Percentiles rank a stretch among this genome's conserved stretches.
Evolutionary conservation across 2,113 vertebrate species (phyloP).

Genomic region (Neodontobutis hainanensis): DNA sequence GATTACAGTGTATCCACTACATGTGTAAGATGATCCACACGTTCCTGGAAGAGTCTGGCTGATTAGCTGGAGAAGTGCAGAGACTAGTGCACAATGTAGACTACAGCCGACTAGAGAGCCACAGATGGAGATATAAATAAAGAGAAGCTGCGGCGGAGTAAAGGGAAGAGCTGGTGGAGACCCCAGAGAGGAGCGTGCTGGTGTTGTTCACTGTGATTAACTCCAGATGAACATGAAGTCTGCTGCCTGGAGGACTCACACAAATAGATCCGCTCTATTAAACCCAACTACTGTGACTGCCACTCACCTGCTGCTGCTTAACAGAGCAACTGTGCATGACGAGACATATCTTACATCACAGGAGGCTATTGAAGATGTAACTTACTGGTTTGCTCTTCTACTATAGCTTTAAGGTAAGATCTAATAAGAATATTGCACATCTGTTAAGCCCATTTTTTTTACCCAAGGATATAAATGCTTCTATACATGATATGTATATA

Average conservation of each 20-base stretch:
- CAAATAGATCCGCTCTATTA: conserved; percentile 56
- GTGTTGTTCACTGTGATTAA: conserved; percentile 47
- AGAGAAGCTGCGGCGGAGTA: conserved; percentile 17
- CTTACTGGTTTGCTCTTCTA: no score
- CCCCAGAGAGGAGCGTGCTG: conserved; percentile 31
- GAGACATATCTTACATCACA: not conserved
- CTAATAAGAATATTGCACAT: no score
- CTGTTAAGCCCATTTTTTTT: no score
- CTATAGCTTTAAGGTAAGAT: no score
- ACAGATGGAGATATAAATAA: conserved; percentile 45
- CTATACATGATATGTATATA: no score
- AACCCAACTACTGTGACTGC: conserved; percentile 50
- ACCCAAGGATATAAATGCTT: no score
- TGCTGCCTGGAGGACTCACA: conserved; percentile 54
- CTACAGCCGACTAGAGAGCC: not conserved
- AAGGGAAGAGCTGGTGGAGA: conserved; percentile 25
- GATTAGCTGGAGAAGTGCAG: conserved; percentile 21
- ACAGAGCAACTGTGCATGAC: conserved; percentile 28
- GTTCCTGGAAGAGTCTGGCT: conserved; percentile 3
- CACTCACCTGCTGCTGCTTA: conserved; percentile 61
- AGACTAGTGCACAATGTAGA: not conserved
- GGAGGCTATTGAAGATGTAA: conserved; percentile 5
- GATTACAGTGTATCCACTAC: not conserved
- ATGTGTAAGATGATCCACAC: conserved; percentile 16
- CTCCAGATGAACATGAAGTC: conserved; percentile 35